Base-by-base conservation (phyloP, 2,888 invertebrate genomes). In the Dorcus parallelipipedus region DNA sequence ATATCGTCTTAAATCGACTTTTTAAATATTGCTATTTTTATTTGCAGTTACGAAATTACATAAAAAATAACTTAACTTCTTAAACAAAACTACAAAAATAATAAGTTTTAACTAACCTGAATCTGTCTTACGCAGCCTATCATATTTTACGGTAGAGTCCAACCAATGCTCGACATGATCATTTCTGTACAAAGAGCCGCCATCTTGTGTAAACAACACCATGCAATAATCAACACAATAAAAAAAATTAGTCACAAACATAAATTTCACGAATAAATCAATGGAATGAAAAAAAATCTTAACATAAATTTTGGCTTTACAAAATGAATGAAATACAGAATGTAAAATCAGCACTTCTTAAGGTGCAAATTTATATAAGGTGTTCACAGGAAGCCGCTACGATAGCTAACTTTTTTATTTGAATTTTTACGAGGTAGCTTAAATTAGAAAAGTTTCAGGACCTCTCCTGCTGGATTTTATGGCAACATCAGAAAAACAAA, bases 151-250 rank as follows among this genome's bases (percentile, higher is more conserved):
- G n/a, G 76, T 75, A 50, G 73, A 71, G 61, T 74, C 74, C 62
- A 75, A 68, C 77, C 77, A 77, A 63, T 69, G 71, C 61, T 73
- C 76, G 64, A 75, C 67, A 59, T 71, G 64, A 61, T 62, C 64
- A 55, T 55, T 52, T 59, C 63, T 62, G 55, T 62, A 66, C 62
- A 64, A 56, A 39, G 43, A 60, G 60, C 61, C 59, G 61, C 66
- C 64, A 33, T 33, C 26, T 33, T 33, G 26, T 33, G 26, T 33
- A 33, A 33, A 33, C 26, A 33, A 41, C 41, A 41, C 2, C 43
- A 41, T 41, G 48, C 47, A 41, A 49, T 40, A 17, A 38, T 6
- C 49, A 49, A 14, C 26, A 33, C 26, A 33, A 33, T 33, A 33
- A 33, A 33, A 33, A 33, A 33, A 33, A 33, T 33, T 33, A 33